A percentile compares a stretch with the other conserved stretches of the same genome.
phyloP scores from a whole-genome alignment of 2,113 vertebrate species.

The Pitta sordida region DNA sequence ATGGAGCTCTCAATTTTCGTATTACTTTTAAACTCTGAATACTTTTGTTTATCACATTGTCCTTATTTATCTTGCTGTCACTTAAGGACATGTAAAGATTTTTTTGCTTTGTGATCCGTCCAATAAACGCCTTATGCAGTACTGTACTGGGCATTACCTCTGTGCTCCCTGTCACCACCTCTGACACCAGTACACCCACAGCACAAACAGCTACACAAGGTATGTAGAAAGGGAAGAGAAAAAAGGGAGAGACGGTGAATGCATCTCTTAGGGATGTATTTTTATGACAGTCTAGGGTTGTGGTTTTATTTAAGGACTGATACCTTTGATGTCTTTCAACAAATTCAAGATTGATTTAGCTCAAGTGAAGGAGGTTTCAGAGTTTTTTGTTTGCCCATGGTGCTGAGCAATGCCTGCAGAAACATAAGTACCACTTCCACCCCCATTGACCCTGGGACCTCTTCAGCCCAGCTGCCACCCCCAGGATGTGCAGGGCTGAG shows the following conservation, averaged over 20 bases:
- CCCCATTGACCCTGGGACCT: accelerated
- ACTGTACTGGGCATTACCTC: not conserved
- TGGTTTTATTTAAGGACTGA: not conserved
- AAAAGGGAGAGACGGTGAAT: not conserved
- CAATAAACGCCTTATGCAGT: not conserved
- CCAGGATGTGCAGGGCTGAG: not conserved
- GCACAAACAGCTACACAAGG: not conserved
- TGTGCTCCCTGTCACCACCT: not conserved
- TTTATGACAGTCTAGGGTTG: not conserved
- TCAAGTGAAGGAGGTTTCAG: not conserved
- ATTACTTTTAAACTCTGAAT: not conserved
- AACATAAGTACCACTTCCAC: not conserved
- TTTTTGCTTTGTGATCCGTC: not conserved
- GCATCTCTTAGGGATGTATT: not conserved
- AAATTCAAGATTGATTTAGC: not conserved
- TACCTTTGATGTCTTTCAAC: not conserved
- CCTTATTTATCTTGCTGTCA: not conserved
- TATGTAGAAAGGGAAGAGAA: not conserved
- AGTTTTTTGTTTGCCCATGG: not conserved
- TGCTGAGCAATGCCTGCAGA: not conserved
- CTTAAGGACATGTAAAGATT: not conserved
- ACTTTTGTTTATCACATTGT: not conserved
- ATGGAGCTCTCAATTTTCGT: not conserved
- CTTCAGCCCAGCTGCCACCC: not conserved
- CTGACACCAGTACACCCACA: not conserved